These are phyloP conservation scores for Anastrepha ludens DNA, from an alignment of 1,140 invertebrate genomes.

Conservation along the genomic window DNA sequence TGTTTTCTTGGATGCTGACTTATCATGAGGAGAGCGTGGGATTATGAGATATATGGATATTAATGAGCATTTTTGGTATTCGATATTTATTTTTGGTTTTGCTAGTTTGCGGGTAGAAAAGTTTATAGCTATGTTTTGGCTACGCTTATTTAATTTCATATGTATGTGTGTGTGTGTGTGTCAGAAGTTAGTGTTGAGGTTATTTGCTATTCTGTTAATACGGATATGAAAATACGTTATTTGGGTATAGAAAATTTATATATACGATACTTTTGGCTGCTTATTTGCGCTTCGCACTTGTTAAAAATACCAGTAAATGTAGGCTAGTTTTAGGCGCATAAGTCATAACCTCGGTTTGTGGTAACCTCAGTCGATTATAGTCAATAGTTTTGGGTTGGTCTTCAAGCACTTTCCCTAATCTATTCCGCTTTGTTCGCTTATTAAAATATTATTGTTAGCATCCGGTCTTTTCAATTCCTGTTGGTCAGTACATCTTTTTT, in stretches of 20 bases:
- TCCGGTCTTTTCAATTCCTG: not conserved
- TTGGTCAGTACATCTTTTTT: not conserved
- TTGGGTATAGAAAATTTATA: not conserved
- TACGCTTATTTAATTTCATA: slow-evolving; percentile 8
- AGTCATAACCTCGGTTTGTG: not conserved
- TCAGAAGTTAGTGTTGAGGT: not conserved
- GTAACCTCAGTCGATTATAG: not conserved
- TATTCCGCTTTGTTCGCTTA: not conserved
- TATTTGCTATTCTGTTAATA: not conserved
- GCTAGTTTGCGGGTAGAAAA: not conserved
- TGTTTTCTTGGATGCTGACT: not conserved
- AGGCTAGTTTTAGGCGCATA: slow-evolving; percentile 31
- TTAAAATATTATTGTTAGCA: slow-evolving; percentile 32
- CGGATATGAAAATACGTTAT: slow-evolving; percentile 28
- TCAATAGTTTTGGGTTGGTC: slow-evolving; percentile 4
- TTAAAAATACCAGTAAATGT: not conserved
- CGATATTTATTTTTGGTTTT: not conserved
- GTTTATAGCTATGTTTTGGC: slow-evolving; percentile 1
- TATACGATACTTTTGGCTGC: not conserved
- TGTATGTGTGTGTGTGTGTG: not conserved
- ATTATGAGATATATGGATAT: slow-evolving; percentile 1
- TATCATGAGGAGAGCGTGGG: not conserved
- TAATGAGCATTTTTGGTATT: not conserved
- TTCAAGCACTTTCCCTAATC: slow-evolving; percentile 28
- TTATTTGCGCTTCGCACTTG: not conserved